Base-by-base conservation (phyloP, 2,888 invertebrate genomes). In the Ichneumon xanthorius region DNA sequence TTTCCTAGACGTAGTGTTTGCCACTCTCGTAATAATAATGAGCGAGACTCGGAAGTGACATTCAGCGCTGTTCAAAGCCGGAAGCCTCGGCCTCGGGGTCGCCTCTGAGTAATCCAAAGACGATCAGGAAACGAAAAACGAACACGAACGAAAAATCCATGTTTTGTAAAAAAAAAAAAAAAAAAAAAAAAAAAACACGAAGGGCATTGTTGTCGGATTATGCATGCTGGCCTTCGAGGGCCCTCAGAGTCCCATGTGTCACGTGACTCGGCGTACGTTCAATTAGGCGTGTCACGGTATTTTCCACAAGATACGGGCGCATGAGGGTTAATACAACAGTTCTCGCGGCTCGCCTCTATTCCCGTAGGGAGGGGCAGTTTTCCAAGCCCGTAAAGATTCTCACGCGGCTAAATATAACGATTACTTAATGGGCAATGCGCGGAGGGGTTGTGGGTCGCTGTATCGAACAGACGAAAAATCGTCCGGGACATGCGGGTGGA, bases 311-410 rank as follows among this genome's bases (percentile, higher is more conserved):
- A 92, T 92, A 89, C 89, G 90, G 91, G 90, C 77, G 80, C 68
- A 90, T 90, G 88, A 87, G 89, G 91, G 91, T 85, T 71, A 55
- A 73, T 58, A 61, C n/a, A 58, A 84, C 80, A 67, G 81, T 75
- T 67, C 19, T 77, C 68, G 45, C 76, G 9, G 55, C 58, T 61
- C 61, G 68, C 61, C 68, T 84, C 26, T 63, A 14, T 2, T 53
- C 70, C 86, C 87, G 87, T 87, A 88, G 90, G 91, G 91, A 90
- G 91, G 37, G 37, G 77, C 33, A 4, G 4, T 86, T 90, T 90
- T 90, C 89, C 89, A 89, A 89, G 89, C 90, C 88, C 87, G 87
- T 77, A 88, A 89, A 90, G 90, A 91, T 92, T 92, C 92, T 90
- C 91, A 91, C 89, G 89, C 75, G 78, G 85, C 89, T 90, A 90